Evolutionary conservation across 2,113 vertebrate genomes (phyloP).

Genomic region (Peromyscus leucopus): DNA sequence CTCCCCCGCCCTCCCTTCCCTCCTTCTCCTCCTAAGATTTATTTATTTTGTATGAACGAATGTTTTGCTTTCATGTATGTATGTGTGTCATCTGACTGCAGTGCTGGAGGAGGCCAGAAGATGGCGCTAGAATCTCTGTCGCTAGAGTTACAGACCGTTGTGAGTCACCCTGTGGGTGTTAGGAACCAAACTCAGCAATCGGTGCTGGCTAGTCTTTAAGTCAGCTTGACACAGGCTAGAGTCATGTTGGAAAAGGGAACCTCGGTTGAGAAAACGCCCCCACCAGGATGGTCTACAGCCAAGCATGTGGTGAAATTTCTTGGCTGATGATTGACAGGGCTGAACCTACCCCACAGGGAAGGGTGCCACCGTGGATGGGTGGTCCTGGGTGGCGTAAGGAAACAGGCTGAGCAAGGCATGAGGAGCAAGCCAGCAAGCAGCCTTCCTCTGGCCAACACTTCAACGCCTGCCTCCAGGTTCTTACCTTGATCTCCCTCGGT

Average conservation of each 20-base stretch:
- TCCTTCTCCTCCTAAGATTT: background rate
- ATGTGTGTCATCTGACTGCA: background rate
- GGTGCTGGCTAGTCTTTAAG: background rate
- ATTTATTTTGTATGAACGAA: background rate
- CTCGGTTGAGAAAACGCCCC: background rate
- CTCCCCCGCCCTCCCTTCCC: background rate
- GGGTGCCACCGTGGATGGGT: background rate
- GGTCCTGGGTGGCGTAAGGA: background rate
- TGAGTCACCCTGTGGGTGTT: background rate
- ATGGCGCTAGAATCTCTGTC: background rate
- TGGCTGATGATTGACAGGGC: background rate
- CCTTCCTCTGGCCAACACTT: background rate
- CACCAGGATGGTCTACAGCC: background rate
- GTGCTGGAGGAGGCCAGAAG: background rate
- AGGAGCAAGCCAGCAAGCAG: background rate
- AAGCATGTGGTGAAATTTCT: background rate
- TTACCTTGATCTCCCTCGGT: background rate
- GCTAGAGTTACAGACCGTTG: background rate
- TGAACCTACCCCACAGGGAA: background rate
- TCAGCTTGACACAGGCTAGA: background rate
- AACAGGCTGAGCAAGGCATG: background rate
- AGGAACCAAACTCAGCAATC: background rate
- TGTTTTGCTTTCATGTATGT: background rate
- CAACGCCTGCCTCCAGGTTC: background rate
- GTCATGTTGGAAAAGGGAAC: background rate